Evolutionary conservation across 1,140 invertebrate genomes (phyloP), one percentile per base, ranked within the genome.

Genomic region (Trichomalopsis sarcophagae): DNA sequence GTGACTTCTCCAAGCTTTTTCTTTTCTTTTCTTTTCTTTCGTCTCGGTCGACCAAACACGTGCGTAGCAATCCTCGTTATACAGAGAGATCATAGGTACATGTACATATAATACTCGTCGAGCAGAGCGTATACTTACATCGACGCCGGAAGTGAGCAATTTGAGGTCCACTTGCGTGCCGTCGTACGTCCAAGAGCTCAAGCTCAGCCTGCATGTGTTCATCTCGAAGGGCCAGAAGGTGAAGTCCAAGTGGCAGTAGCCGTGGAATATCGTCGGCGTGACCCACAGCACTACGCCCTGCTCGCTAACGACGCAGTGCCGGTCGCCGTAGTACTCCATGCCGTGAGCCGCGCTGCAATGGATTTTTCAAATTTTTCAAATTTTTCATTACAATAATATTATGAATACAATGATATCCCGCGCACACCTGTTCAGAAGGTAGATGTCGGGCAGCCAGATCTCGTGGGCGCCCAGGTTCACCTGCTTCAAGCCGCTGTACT

Each of bases 171-270:
- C 93, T 88, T 96, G 94, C 71, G 94, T 92, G 2, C 95, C 95
- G 87, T 95, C 93, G 87, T 96, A 95, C 6, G 96, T 95, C 95
- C 95, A 96, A 0, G 95, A 96, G 7, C 96, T 96, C 21, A 97
- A 92, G 84, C 93, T 94, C 2, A 97, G 87, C 2, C 88, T 89
- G 88, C 97, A 97, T 0, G 88, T 92, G 89, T 97, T 96, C n/a
- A 91, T 93, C 89, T 97, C 96, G 85, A 95, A 96, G 0, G 96
- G 96, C 95, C 96, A 97, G 40, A 94, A 92, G 23, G 92, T 93
- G 66, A 97, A 92, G 90, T 97, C 94, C 21, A 97, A 90, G 66
- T 94, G 91, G 88, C 96, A 97, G 84, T 95, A 95, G 2, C 94
- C 94, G 2, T 94, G 92, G 84, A 96, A 95, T 82, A 95, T 94